Evolutionary conservation across 2,113 vertebrate genomes (phyloP).

Genomic region (Rhinichthys klamathensis): DNA sequence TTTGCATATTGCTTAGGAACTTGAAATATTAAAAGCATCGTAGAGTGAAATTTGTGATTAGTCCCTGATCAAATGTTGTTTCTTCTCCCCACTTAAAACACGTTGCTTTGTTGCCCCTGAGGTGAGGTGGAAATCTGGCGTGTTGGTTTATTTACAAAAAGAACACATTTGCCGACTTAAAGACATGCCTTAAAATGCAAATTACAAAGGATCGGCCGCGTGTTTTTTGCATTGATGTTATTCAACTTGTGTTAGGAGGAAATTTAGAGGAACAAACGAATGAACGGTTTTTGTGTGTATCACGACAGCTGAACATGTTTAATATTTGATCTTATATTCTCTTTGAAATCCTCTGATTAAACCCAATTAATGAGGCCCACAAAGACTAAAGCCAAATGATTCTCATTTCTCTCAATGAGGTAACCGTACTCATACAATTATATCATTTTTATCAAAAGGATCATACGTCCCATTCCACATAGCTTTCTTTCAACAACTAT

Average conservation of each 20-base stretch:
- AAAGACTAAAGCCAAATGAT: slow-evolving; percentile 63
- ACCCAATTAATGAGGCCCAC: slow-evolving; percentile 67
- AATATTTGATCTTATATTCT: slow-evolving; percentile 62
- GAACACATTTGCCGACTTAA: slow-evolving; percentile 44
- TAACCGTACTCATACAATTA: slow-evolving; percentile 26
- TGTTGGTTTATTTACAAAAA: slow-evolving; percentile 62
- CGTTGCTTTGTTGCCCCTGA: slow-evolving; percentile 65
- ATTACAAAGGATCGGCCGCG: slow-evolving; percentile 49
- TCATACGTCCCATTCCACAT: background rate
- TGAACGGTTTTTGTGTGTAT: slow-evolving; percentile 43
- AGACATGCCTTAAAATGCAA: slow-evolving; percentile 61
- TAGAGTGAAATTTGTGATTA: slow-evolving; percentile 69
- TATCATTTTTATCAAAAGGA: slow-evolving; percentile 1
- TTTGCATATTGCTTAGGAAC: slow-evolving; percentile 71
- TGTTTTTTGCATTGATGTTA: slow-evolving; percentile 57
- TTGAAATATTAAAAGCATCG: slow-evolving; percentile 73
- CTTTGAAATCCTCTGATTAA: slow-evolving; percentile 70
- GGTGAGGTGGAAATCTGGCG: slow-evolving; percentile 64
- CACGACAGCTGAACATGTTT: slow-evolving; percentile 45
- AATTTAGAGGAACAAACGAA: slow-evolving; percentile 72
- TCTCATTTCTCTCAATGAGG: slow-evolving; percentile 69
- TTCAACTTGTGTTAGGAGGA: slow-evolving; percentile 51
- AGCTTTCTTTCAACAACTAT: background rate
- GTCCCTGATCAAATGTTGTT: slow-evolving; percentile 77
- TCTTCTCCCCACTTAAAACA: slow-evolving; percentile 68